Percentiles rank a stretch among this genome's conserved stretches.
These are phyloP conservation scores for Gobius niger DNA, from an alignment of 2,113 vertebrate genomes.

Conservation along the genomic window DNA sequence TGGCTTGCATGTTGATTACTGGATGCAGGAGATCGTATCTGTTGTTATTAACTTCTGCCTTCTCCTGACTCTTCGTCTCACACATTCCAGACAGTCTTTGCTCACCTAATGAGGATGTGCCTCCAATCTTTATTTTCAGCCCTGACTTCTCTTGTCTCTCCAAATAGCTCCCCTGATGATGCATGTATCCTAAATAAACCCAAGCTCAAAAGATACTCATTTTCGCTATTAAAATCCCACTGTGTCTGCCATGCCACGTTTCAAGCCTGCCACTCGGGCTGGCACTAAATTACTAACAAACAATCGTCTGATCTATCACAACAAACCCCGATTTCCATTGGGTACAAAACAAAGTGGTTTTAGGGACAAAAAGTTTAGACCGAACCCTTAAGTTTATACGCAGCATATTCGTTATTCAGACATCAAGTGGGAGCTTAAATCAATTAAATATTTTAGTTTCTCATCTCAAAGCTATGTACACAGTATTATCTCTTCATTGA, in stretches of 20 bases:
- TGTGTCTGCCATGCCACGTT: conserved; percentile 5
- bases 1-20: conserved; percentile 53
- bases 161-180: conserved; percentile 37
- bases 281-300: conserved; percentile 21
- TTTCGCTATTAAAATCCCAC: conserved; percentile 25
- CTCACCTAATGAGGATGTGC: conserved; percentile 50
- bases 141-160: conserved; percentile 30
- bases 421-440: background rate
- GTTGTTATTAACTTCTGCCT: conserved; percentile 48
- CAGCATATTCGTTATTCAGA: background rate
- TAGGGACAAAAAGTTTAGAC: conserved; percentile 2
- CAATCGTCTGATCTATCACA: conserved; percentile 16
- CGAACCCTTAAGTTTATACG: background rate
- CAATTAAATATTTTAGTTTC: too few relatives aligned
- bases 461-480: too few relatives aligned
- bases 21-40: conserved; percentile 53
- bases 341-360: background rate
- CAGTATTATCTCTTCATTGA: too few relatives aligned
- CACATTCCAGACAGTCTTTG: conserved; percentile 46
- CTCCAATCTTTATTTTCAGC: conserved; percentile 38
- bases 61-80: conserved; percentile 41
- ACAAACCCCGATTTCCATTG: background rate
- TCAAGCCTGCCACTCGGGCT: conserved; percentile 16
- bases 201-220: conserved; percentile 24
- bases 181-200: conserved; percentile 34